phyloP scores from a whole-genome alignment of 2,113 vertebrate species.

The Cyanoramphus novaezelandiae region DNA sequence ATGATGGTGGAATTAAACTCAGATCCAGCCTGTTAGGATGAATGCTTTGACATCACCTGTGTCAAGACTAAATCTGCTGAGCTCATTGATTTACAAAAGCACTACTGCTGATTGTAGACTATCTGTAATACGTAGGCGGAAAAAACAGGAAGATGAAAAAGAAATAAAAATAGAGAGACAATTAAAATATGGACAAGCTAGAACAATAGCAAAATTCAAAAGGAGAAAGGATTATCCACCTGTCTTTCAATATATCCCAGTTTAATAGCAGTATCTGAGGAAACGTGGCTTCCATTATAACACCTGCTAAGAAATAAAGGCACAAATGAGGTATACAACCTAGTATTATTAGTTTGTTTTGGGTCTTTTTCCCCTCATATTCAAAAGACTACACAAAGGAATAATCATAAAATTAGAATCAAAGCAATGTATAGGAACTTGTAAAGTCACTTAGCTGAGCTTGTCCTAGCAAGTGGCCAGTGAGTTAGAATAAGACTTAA shows the following conservation, averaged over 20 bases:
- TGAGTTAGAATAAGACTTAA: not conserved
- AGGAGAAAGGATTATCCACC: not conserved
- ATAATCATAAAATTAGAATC: not conserved
- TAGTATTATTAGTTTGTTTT: not conserved
- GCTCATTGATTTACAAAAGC: not conserved
- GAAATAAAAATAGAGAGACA: not conserved
- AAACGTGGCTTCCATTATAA: not conserved
- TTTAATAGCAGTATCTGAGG: not conserved
- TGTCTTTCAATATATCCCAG: not conserved
- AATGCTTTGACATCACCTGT: not conserved
- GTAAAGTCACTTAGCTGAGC: not conserved
- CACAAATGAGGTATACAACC: not conserved
- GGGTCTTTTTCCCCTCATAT: fast-evolving
- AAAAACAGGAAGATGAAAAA: not conserved
- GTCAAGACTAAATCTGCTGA: not conserved
- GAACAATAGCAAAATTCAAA: not conserved
- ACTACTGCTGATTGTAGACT: not conserved
- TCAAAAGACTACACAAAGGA: not conserved
- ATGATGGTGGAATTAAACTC: not conserved
- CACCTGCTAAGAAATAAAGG: not conserved
- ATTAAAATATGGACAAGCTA: not conserved
- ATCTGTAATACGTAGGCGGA: not conserved
- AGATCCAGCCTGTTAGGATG: not conserved
- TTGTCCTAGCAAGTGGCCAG: not conserved
- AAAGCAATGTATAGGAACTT: not conserved